These are phyloP conservation scores for Zonotrichia leucophrys DNA, from an alignment of 2,113 vertebrate genomes.

Conservation along the genomic window DNA sequence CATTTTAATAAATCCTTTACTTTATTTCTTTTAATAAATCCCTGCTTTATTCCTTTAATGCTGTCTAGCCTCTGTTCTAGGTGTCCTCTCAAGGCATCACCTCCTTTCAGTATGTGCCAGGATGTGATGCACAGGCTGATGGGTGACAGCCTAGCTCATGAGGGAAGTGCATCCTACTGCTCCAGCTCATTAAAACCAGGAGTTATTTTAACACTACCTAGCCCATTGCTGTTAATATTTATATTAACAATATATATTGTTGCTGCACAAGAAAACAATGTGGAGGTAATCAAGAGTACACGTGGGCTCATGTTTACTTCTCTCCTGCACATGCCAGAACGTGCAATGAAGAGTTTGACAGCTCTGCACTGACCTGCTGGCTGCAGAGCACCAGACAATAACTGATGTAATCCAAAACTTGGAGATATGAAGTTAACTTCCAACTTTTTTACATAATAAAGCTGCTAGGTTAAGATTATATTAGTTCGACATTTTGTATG, in stretches of 20 bases:
- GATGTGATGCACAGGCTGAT: not conserved
- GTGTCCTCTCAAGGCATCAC: not conserved
- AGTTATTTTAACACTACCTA: not conserved
- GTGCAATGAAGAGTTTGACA: not conserved
- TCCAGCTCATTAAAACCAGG: not conserved
- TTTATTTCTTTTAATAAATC: not conserved
- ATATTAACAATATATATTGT: not conserved
- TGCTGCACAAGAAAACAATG: not conserved
- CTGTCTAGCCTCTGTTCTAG: not conserved
- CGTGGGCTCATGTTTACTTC: not conserved
- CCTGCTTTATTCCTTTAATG: not conserved
- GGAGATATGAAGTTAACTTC: not conserved
- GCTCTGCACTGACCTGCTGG: rapidly evolving
- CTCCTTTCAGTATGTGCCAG: not conserved
- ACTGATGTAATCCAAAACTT: not conserved
- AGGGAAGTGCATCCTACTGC: not conserved
- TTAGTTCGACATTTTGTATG: not conserved
- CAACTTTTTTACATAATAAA: not conserved
- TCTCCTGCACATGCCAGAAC: not conserved
- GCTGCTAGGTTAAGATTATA: not conserved
- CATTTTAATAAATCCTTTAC: not conserved
- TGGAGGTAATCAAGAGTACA: not conserved
- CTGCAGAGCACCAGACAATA: not conserved
- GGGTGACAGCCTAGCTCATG: not conserved
- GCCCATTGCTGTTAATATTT: not conserved